Evolutionary conservation across 2,113 vertebrate genomes (phyloP), one percentile per base, ranked within the genome.

Genomic region (Corythaixoides concolor): DNA sequence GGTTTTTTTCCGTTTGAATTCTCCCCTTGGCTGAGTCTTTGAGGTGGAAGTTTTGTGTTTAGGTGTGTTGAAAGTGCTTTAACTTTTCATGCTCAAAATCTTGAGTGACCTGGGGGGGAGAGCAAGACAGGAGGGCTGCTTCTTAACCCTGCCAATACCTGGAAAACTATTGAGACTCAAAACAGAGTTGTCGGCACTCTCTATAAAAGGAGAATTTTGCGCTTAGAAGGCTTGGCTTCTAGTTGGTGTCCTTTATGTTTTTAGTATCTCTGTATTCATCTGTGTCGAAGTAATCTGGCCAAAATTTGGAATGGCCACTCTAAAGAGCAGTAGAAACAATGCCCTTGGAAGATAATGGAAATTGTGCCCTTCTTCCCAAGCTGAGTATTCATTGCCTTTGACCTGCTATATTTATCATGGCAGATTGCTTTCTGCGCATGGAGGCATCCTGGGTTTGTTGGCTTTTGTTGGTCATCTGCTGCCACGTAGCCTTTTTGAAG

Each of bases 171-270:
- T 17, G 10, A 56, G 68, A n/a, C 32, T 64, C n/a, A 58, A 18
- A 60, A 49, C 28, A 2, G 41, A 55, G 28, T 83, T 79, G 32
- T 93, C 4, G 3, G 27, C 3, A 0, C 15, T 62, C 15, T 59
- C 28, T 90, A 1, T 18, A 12, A 33, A 32, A 52, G 28, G 28
- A 64, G 32, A 47, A 27, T 59, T 88, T 78, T 66, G 28, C 19
- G 28, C 21, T 80, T 69, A 5, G 35, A 72, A 76, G 45, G 12
- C 30, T 64, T 93, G 1, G 1, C 41, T 43, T 67, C 37, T 49
- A 4, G 16, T 67, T 60, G 3, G 1, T 56, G n/a, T 68, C 52
- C 28, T 49, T 89, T 2, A 0, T 22, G 18, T 69, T 5, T 75
- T 52, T 43, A 49, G 11, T 75, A 33, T 82, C 19, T 49, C 28